Conservation (phyloP, 2,797 vertebrate species). For the Phataginus tricuspis region DNA sequence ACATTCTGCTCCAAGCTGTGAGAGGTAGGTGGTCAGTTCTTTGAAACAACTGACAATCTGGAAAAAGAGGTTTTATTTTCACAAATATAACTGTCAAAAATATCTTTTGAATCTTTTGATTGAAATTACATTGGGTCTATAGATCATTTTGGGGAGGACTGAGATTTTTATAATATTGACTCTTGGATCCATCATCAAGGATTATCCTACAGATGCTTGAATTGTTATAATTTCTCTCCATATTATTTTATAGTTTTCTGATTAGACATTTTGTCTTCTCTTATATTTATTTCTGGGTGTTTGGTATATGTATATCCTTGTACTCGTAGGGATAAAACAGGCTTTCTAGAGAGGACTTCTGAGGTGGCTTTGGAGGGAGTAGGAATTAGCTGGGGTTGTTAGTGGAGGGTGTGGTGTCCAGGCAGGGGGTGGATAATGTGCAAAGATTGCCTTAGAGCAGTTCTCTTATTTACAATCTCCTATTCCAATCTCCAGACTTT, state of each 20-base stretch:
- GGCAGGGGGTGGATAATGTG: not conserved
- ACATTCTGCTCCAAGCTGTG: not conserved
- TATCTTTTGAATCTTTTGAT: not conserved
- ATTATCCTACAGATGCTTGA: not conserved
- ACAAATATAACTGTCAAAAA: not conserved
- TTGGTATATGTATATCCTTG: not conserved
- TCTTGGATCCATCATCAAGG: not conserved
- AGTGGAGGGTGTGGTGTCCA: not conserved
- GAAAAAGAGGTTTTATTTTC: not conserved
- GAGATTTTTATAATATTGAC: not conserved
- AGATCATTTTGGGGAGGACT: not conserved
- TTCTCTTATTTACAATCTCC: not conserved
- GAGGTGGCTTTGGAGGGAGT: too few relatives aligned
- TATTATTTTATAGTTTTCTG: conserved; percentile 12
- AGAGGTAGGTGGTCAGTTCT: not conserved
- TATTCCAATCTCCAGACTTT: not conserved
- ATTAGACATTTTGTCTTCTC: not conserved
- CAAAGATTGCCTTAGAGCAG: too few relatives aligned
- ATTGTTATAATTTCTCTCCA: not conserved
- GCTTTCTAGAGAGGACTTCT: not conserved
- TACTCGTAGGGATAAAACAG: not conserved
- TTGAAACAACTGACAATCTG: not conserved
- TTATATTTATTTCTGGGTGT: not conserved
- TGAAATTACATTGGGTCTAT: not conserved
- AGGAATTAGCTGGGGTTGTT: not conserved